Base-by-base conservation (phyloP, 2,113 vertebrate species). In the Peromyscus maniculatus region DNA sequence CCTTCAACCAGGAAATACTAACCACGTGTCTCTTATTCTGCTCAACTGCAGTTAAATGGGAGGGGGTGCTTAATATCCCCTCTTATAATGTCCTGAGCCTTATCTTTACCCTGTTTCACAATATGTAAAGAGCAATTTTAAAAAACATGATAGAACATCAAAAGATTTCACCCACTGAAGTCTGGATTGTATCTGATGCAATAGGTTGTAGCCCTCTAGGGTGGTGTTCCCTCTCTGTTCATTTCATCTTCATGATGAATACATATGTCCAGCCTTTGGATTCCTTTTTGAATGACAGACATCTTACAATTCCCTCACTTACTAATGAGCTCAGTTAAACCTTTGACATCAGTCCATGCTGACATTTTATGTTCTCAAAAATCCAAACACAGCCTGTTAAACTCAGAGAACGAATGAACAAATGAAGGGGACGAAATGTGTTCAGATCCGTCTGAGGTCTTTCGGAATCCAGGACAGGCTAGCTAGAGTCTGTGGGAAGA, bases 251-350 rank as follows among this genome's bases (percentile, higher is more conserved):
- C 5, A 55, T n/a, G 39, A 91, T 90, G 43, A 36, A 88, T 69
- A 49, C n/a, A 4, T 67, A 69, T 31, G 5, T 57, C 57, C 26
- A 84, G n/a, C 67, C 43, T 57, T 74, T 66, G 43, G 15, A 39
- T 92, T 97, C 33, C 59, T 31, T 79, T 95, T 95, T 96, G 46
- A 92, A 84, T 46, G 17, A 13, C 36, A 78, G 80, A 84, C 91
- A 84, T 95, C 64, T 90, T 94, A 55, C 22, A 52, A 39, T 57
- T 89, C 22, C 46, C 43, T 71, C 17, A 62, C 79, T 67, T 93
- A 84, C 82, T 90, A 90, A 84, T 75, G 57, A 97, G 26, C 89
- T 97, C 83, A 90, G 36, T 71, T 90, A 95, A 95, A 83, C 75
- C 62, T 87, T 93, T 90, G 62, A 77, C 33, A 39, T 74, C 13